A percentile compares a stretch with the other conserved stretches of the same genome.
Evolutionary conservation across 2,888 invertebrate genomes (phyloP).

Genomic region (Drosophila planitibia): DNA sequence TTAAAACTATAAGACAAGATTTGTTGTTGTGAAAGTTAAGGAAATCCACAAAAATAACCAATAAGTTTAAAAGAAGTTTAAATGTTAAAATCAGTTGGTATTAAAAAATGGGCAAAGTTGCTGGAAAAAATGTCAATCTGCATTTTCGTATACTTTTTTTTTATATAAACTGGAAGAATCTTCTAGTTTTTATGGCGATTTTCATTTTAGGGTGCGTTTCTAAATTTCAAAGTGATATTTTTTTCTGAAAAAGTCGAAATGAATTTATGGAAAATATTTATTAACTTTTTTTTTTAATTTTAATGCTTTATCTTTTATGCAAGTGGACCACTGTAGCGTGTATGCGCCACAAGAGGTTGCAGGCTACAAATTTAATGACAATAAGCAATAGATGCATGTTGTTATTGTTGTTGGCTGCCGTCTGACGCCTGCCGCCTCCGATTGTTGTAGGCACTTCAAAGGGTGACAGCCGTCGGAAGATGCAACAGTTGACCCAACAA

Average conservation of each 20-base stretch:
- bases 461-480: conserved; percentile 24
- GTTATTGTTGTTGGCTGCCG: conserved; percentile 12
- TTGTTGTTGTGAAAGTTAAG: not conserved
- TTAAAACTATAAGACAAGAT: not conserved
- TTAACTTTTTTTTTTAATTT: too few species aligned
- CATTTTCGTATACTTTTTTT: not conserved
- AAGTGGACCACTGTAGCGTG: not conserved
- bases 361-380: conserved; percentile 37
- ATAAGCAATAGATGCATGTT: conserved; percentile 39
- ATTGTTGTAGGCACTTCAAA: conserved; percentile 23
- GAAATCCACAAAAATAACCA: not conserved
- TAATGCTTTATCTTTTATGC: not conserved
- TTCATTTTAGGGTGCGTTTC: too few species aligned
- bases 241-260: not conserved
- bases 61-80: not conserved
- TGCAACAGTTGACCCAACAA: conserved; percentile 29
- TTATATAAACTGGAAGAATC: not conserved
- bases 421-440: conserved; percentile 4
- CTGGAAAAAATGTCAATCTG: fast-evolving
- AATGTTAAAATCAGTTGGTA: not conserved
- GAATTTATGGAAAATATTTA: not conserved
- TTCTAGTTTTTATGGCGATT: not conserved
- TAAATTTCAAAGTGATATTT: not conserved
- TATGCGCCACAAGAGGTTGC: conserved; percentile 7
- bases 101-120: not conserved